Percentiles rank a stretch among this genome's conserved stretches.
These are phyloP conservation scores for Leucophenga montana DNA, from an alignment of 2,888 invertebrate genomes.

Conservation along the genomic window DNA sequence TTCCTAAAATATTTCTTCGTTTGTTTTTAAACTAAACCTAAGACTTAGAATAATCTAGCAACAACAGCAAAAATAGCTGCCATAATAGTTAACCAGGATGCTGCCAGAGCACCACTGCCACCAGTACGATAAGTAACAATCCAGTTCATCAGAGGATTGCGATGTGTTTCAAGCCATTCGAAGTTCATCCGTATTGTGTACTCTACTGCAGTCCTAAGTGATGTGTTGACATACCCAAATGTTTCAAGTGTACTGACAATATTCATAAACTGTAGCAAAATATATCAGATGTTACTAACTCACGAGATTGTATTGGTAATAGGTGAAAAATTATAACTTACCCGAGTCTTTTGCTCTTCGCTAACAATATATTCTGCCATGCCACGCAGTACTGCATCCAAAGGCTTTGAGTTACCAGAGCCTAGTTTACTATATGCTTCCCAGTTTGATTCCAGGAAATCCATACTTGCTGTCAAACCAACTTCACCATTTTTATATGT, in stretches of 20 bases:
- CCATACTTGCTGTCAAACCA: conserved; percentile 75
- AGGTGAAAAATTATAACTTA: conserved; percentile 38
- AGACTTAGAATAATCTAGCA: conserved; percentile 30
- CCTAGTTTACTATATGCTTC: conserved; percentile 61
- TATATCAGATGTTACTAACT: too few relatives aligned
- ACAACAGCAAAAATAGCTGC: conserved; percentile 30
- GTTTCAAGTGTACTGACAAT: conserved; percentile 53
- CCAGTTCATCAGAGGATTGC: conserved; percentile 63
- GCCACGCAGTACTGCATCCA: conserved; percentile 57
- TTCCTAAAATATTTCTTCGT: background rate
- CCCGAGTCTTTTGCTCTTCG: conserved; percentile 58
- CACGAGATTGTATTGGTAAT: too few relatives aligned
- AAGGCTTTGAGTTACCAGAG: conserved; percentile 50
- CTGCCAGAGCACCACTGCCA: conserved; percentile 36
- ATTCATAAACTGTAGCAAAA: conserved; percentile 47
- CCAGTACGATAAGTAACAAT: conserved; percentile 38
- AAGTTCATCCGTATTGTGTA: conserved; percentile 54
- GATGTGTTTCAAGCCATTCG: conserved; percentile 60
- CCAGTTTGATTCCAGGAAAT: conserved; percentile 74
- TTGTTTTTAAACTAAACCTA: background rate
- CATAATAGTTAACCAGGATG: conserved; percentile 42
- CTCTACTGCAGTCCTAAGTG: conserved; percentile 44
- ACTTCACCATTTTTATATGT: conserved; percentile 59
- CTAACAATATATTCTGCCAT: conserved; percentile 65
- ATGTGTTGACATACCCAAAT: conserved; percentile 36